Base-by-base conservation (phyloP, 2,797 vertebrate genomes). In the Caiman crocodilus region DNA sequence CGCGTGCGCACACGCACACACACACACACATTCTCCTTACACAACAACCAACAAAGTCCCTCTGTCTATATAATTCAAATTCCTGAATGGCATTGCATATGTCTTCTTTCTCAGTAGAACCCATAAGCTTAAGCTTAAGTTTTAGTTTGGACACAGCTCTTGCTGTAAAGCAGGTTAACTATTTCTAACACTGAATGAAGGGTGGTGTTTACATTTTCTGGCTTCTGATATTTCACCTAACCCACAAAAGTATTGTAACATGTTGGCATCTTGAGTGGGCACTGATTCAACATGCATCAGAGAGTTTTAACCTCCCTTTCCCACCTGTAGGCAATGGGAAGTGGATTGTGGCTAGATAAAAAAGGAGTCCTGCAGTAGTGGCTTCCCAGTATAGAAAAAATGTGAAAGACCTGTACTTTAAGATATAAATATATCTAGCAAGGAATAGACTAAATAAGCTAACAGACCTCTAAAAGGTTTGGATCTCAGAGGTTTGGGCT, bases 1-100 rank as follows among this genome's bases (percentile, higher is more conserved):
- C n/a, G n/a, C n/a, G n/a, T n/a, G n/a, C n/a, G n/a, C n/a, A 10
- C 42, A 10, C 42, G 3, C 9, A 3, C 42, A 11, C 9, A 10
- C 9, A 10, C 42, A 50, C 42, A 10, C 42, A 50, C 10, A 50
- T 35, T 35, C 10, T 50, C 42, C 9, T 50, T 50, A 50, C 42
- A 50, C 42, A 50, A 50, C 42, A 50, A 50, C 42, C 42, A 50
- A 50, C 42, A 50, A 50, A 50, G 9, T 50, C 42, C 42, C 42
- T 50, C 42, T 50, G 42, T 50, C 42, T 50, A 50, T 50, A 50
- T 50, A 50, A 50, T 50, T 50, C 42, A 50, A 50, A 50, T 50
- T 50, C 42, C 42, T 50, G 42, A 50, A 50, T 50, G 42, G 42
- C 11, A 10, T 50, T 50, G 42, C 10, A 11, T 50, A 50, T 50